phyloP scores from a whole-genome alignment of 2,888 invertebrate species.

The Venusia cambrica region DNA sequence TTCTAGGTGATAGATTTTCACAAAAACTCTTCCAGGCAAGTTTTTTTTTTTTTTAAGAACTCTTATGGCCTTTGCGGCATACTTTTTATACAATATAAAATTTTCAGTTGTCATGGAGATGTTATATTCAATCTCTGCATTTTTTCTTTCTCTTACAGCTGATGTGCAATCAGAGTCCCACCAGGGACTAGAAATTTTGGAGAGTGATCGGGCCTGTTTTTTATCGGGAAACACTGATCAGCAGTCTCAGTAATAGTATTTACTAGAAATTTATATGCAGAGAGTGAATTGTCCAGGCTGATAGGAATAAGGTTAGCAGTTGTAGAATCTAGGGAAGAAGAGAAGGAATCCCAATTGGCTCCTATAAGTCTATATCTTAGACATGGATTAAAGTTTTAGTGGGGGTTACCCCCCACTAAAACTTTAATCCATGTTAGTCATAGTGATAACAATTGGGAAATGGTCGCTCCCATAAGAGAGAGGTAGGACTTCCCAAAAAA shows the following conservation, averaged over 20 bases:
- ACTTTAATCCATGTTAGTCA: constrained; percentile 6
- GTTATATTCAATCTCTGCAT: constrained; percentile 7
- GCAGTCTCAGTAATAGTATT: not conserved
- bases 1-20: constrained; percentile 13
- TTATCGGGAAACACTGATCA: constrained; percentile 6
- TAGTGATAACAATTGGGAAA: constrained; percentile 18
- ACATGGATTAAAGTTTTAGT: not conserved
- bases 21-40: constrained; percentile 17
- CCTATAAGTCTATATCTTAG: constrained; percentile 19
- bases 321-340: constrained; percentile 3
- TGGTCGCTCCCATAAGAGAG: constrained; percentile 26
- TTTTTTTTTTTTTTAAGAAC: constrained; percentile 9
- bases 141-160: not conserved
- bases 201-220: constrained; percentile 2
- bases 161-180: constrained; percentile 16
- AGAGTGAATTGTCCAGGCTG: not conserved
- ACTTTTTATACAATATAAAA: constrained; percentile 2
- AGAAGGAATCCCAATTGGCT: constrained; percentile 13
- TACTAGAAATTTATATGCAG: not conserved
- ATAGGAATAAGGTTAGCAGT: not conserved
- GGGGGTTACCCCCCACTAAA: constrained; percentile 1
- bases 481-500: constrained; percentile 16
- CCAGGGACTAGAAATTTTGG: constrained; percentile 14
- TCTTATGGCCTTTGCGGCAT: constrained; percentile 4
- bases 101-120: constrained; percentile 3